These are phyloP conservation scores for Platycheirus albimanus DNA, from an alignment of 2,888 invertebrate species.

Conservation along the genomic window DNA sequence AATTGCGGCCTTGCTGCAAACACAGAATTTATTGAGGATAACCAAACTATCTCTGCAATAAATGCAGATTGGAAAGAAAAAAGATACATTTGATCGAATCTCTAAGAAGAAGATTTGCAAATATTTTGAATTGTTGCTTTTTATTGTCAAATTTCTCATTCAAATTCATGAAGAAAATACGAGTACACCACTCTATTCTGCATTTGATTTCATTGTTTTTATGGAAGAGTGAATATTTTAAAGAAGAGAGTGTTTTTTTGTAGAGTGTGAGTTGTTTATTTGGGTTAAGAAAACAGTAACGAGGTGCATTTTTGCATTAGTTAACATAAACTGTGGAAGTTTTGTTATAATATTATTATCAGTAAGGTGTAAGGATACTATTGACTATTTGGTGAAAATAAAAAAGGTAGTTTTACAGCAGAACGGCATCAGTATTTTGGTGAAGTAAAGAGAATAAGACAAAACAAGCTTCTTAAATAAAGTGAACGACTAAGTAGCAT, in stretches of 20 bases:
- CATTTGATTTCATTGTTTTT: conserved; percentile 21
- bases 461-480: no score
- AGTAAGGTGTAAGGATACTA: no score
- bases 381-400: no score
- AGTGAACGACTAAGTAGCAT: no score
- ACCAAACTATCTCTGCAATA: conserved; percentile 1
- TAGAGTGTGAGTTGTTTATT: not conserved
- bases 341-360: no score
- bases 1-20: conserved; percentile 26
- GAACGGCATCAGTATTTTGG: no score
- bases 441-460: no score
- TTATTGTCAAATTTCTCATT: conserved; percentile 23
- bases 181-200: not conserved
- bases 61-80: conserved; percentile 35
- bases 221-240: conserved; percentile 3
- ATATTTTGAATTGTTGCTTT: conserved; percentile 1
- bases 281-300: not conserved
- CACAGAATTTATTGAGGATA: conserved; percentile 21
- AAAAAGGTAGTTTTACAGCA: no score
- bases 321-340: not conserved
- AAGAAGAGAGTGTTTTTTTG: not conserved
- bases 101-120: conserved; percentile 9
- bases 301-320: not conserved
- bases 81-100: not conserved
- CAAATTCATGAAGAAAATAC: conserved; percentile 14